phyloP scores from a whole-genome alignment of 2,888 invertebrate genomes.

The Meiosimyza decipiens region DNA sequence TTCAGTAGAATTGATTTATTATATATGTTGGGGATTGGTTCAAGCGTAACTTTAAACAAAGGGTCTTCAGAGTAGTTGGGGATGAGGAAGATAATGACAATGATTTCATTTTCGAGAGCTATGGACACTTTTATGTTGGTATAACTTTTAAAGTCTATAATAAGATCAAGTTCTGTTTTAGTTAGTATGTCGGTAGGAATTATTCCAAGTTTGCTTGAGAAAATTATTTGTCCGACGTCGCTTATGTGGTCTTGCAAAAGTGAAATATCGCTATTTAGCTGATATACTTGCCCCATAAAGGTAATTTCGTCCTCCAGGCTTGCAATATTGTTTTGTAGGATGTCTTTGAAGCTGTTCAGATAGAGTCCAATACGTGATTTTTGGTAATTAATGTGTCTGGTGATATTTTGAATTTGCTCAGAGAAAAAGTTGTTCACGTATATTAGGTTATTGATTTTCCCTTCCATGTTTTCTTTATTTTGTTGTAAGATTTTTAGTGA shows the following conservation, averaged over 20 bases:
- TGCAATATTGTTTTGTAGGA: constrained; percentile 36
- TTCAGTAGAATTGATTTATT: not conserved
- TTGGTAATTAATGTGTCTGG: constrained; percentile 42
- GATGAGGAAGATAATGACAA: too few relatives aligned
- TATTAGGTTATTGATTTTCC: constrained; percentile 36
- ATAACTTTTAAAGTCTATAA: too few relatives aligned
- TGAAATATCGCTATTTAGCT: constrained; percentile 41
- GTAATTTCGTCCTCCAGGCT: constrained; percentile 42
- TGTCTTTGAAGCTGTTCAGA: constrained; percentile 38
- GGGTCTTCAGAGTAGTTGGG: too few relatives aligned
- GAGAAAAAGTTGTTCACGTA: constrained; percentile 32
- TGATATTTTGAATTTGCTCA: constrained; percentile 45
- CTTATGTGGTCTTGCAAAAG: constrained; percentile 39
- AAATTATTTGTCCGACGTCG: constrained; percentile 41
- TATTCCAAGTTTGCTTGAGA: constrained; percentile 39
- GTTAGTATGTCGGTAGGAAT: too few relatives aligned
- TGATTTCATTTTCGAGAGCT: too few relatives aligned
- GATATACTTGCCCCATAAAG: constrained; percentile 42
- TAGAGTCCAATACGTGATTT: constrained; percentile 40
- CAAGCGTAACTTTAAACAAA: not conserved
- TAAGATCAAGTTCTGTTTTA: too few relatives aligned
- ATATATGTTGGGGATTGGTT: not conserved
- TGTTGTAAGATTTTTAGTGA: constrained; percentile 29
- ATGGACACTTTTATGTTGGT: too few relatives aligned
- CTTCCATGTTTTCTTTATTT: constrained; percentile 34